Evolutionary conservation across 1,140 invertebrate genomes (phyloP), one percentile per base, ranked within the genome.

Genomic region (Diorhabda sublineata): DNA sequence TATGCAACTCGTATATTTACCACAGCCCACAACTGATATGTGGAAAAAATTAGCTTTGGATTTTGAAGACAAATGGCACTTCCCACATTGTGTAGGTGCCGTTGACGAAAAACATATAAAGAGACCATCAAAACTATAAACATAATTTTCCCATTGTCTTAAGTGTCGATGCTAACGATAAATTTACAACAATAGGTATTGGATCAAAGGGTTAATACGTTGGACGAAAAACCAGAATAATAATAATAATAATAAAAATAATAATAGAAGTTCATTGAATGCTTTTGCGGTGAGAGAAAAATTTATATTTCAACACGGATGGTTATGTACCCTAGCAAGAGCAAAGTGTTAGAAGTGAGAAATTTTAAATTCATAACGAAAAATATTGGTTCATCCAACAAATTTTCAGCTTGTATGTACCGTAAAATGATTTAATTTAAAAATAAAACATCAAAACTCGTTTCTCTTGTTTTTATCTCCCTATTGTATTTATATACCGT

Each of bases 61-160:
- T 41, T 81, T 77, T 74, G 26, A 71, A 58, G 52, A 56, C 56
- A 66, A 68, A 67, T 81, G 76, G 75, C 67, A 78, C 68, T 83
- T 83, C 71, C 82, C 74, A 45, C 72, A 75, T 57, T 75, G 74
- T 76, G 44, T 83, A 64, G 80, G 80, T 5, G 76, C 77, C 26
- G 74, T 84, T n/a, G 82, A 84, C 72, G 81, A 81, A 5, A 84
- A 84, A 71, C 80, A 85, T 69, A 65, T 84, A 75, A 79, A 69
- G 74, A 72, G 11, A 78, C 81, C 47, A n/a, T 42, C 7, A 79
- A 77, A 43, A 76, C 73, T 66, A 83, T 66, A 81, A 81, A 66
- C 71, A 77, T 5, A 79, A 73, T 52, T 83, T 80, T 70, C 80
- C 78, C 11, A 72, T 80, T n/a, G 78, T 83, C 60, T 67, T 84